Evolutionary conservation across 2,888 invertebrate species (phyloP), one percentile per base, ranked within the genome.

Genomic region (Stenchaetothrips biformis): DNA sequence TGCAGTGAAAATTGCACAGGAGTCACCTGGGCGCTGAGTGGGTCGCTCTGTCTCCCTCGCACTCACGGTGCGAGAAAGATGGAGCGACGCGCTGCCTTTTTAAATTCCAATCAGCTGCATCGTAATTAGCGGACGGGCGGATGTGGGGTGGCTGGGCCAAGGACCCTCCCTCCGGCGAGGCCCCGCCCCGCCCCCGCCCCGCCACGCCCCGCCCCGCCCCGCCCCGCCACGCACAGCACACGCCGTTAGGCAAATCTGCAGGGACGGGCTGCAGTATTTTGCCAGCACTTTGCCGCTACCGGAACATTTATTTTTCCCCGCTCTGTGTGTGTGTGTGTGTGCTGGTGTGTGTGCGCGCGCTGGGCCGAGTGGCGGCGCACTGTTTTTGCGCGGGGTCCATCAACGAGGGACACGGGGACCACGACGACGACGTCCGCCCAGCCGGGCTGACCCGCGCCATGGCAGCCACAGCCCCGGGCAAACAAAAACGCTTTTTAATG

Each of bases 81-180:
- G 6, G 53, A 16, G 53, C 53, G 13, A 18, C 8, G 16, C 7
- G 11, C 7, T 11, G 53, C 13, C 53, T 74, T 74, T 74, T 74
- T 74, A 74, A 25, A 74, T 74, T 74, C 67, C 67, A 74, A 74
- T 74, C 67, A 74, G 67, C 67, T 74, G 67, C 67, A 74, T 74
- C 25, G 67, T 74, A 74, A 74, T 74, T 74, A 74, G 67, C 67
- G 21, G 67, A 21, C 2, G 25, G 67, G 25, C 25, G 21, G 67
- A 21, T 21, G 67, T 67, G 67, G 11, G 53, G 59, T 16, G 59
- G 59, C 59, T 6, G 59, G 59, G 18, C 59, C 59, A 59, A 18
- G 13, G 59, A 16, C 59, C 11, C 59, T 16, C 59, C 59, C 59
- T 59, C 18, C 59, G 59, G 59, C 59, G 13, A 18, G 53, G 53